These are phyloP conservation scores for Oreochromis spilurus DNA, from an alignment of 2,113 vertebrate species.

Conservation along the genomic window DNA sequence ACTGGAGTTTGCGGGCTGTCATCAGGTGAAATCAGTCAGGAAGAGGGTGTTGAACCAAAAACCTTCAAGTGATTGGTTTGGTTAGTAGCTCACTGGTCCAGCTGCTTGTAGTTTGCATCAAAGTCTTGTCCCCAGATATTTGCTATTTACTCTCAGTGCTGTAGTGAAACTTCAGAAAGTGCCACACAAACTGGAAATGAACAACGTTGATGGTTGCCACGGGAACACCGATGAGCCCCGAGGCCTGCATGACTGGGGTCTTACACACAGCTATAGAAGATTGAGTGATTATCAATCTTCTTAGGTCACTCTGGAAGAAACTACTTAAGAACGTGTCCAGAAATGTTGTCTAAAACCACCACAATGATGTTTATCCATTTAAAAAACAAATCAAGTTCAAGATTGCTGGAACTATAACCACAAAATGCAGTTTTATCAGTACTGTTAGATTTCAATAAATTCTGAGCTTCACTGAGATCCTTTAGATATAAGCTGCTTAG, in stretches of 20 bases:
- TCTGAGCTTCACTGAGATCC: rapidly evolving
- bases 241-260: not conserved
- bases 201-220: not conserved
- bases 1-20: not conserved
- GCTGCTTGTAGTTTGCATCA: not conserved
- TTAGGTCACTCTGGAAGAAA: not conserved
- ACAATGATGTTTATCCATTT: not conserved
- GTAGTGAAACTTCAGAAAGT: not conserved
- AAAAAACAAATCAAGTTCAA: not conserved
- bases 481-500: not conserved
- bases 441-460: not conserved
- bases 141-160: not conserved
- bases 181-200: not conserved
- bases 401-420: not conserved
- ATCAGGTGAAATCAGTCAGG: not conserved
- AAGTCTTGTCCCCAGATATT: not conserved
- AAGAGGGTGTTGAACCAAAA: not conserved
- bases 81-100: not conserved
- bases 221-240: not conserved
- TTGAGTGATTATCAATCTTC: not conserved
- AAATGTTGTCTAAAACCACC: not conserved
- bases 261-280: not conserved
- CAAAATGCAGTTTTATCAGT: not conserved
- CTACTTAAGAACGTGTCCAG: rapidly evolving
- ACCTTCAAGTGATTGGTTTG: not conserved